These are phyloP conservation scores for Mimumesa dahlbomi DNA, from an alignment of 2,888 invertebrate genomes.

Conservation along the genomic window DNA sequence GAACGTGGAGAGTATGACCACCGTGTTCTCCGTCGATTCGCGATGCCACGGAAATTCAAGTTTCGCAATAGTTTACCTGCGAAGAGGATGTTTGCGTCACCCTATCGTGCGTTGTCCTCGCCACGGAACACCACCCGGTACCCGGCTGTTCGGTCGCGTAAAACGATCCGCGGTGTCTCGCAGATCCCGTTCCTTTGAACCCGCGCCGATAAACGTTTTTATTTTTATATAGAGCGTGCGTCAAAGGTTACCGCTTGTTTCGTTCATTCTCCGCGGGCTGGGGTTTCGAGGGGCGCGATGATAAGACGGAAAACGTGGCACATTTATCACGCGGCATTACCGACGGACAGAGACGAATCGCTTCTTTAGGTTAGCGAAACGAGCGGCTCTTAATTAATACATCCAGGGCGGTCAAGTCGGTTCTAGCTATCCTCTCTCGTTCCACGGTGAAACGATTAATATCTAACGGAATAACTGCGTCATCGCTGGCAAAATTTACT, in stretches of 20 bases:
- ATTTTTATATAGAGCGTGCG: too few relatives aligned
- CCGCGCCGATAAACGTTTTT: too few relatives aligned
- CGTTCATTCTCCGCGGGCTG: too few relatives aligned
- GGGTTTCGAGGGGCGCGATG: too few relatives aligned
- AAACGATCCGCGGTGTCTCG: too few relatives aligned
- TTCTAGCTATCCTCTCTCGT: neutral
- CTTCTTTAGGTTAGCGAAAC: constrained; percentile 29
- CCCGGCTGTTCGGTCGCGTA: neutral
- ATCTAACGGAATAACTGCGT: too few relatives aligned
- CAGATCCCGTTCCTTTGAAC: too few relatives aligned
- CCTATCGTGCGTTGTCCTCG: constrained; percentile 9
- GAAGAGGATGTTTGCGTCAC: constrained; percentile 44
- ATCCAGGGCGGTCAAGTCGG: constrained; percentile 45
- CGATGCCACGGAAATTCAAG: constrained; percentile 35
- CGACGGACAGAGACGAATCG: constrained; percentile 53
- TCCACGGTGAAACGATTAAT: constrained; percentile 10
- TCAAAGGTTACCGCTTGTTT: neutral
- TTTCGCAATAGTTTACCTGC: constrained; percentile 16
- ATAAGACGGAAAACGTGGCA: constrained; percentile 8
- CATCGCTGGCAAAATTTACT: too few relatives aligned
- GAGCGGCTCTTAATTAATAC: constrained; percentile 54
- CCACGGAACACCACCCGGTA: constrained; percentile 3
- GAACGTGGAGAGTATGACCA: constrained; percentile 3
- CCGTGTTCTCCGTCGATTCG: constrained; percentile 24
- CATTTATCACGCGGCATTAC: constrained; percentile 54